Base-by-base conservation (phyloP, 2,113 vertebrate species). In the Petromus typicus region DNA sequence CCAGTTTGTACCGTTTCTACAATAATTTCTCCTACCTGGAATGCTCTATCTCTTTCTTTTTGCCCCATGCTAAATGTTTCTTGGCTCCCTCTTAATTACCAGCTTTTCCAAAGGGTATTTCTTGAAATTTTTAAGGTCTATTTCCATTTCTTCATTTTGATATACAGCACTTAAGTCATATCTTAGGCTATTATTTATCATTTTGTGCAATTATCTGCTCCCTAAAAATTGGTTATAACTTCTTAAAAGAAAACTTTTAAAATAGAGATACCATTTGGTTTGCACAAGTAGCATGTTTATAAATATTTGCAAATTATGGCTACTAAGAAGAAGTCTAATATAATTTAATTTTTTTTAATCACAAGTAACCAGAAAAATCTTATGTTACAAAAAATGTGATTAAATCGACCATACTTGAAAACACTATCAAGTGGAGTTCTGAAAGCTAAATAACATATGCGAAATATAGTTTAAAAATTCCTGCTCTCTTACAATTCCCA, bases 11-110 rank as follows among this genome's bases (percentile, higher is more conserved):
- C 25, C 14, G 51, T 85, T 17, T 4, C 23, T 66, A 30, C 8
- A 12, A 3, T 34, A 25, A 5, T 0, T 48, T 78, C 32, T 64
- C 32, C 7, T 12, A 67, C 9, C 13, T 18, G 4, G 12, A 30
- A 32, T 10, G 12, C 0, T 30, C 10, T 3, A 7, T 0, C 3
- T 23, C 16, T 51, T 37, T 1, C 20, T 20, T 16, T 75, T 59
- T 57, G 2, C 18, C 59, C 1, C 2, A 12, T 61, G 7, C 2
- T 12, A 43, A 14, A 14, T 40, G 54, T 73, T 4, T 64, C 9
- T 48, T 13, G 20, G 16, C 3, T 30, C 22, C 57, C 16, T 5
- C 1, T 43, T 56, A 16, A 48, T 78, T 34, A 54, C 0, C 22
- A 7, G 25, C 25, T 23, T 59, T 48, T 61, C 25, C 4, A 59